Conservation (phyloP, 2,113 vertebrate species). For the Corydoras sp. region DNA sequence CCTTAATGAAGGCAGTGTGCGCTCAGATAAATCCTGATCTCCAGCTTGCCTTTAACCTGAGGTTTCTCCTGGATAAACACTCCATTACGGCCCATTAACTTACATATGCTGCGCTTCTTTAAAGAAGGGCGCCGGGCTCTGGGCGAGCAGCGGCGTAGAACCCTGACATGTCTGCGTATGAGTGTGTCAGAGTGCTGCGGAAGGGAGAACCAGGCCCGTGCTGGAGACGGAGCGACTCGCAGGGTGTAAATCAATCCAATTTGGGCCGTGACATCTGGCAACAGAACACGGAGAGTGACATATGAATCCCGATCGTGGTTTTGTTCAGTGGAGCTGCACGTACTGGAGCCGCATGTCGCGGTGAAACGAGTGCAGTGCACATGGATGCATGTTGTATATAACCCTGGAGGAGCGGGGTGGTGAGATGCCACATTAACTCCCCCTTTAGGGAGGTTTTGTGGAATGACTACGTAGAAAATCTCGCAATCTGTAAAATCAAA, state of each 20-base stretch:
- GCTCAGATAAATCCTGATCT: constrained; percentile 39
- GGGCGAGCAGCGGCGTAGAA: constrained; percentile 22
- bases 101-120: constrained; percentile 40
- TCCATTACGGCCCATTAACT: constrained; percentile 45
- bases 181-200: neutral
- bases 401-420: neutral
- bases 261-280: constrained; percentile 19
- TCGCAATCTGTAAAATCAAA: no score
- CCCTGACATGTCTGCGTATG: constrained; percentile 13
- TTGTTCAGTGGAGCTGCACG: neutral
- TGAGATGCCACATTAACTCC: neutral
- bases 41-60: constrained; percentile 46
- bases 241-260: constrained; percentile 26
- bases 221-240: constrained; percentile 18
- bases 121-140: constrained; percentile 1
- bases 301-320: neutral
- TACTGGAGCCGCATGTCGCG: neutral
- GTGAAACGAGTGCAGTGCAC: neutral
- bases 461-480: no score
- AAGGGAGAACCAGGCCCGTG: constrained; percentile 14
- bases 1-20: constrained; percentile 45
- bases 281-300: neutral
- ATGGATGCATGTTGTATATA: neutral
- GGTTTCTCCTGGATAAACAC: constrained; percentile 48
- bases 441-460: no score